Evolutionary conservation across 2,888 invertebrate species (phyloP).

Genomic region (Pseudolycoriella hygida): DNA sequence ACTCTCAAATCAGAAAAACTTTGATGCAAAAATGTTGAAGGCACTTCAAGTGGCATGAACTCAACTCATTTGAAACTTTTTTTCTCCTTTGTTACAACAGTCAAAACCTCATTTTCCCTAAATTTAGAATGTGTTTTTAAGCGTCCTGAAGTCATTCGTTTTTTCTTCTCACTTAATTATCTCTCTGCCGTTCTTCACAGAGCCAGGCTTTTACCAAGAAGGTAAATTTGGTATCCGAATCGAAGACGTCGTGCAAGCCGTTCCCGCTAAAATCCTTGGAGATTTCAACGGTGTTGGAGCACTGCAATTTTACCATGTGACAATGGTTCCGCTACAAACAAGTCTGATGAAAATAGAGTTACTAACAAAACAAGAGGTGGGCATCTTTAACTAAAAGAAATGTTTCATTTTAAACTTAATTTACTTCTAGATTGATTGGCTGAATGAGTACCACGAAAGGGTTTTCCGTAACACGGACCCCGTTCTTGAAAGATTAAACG

Average conservation of each 20-base stretch:
- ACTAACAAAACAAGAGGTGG: conserved; percentile 59
- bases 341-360: conserved; percentile 61
- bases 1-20: too few relatives aligned
- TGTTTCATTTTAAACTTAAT: neutral
- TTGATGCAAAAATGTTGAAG: too few relatives aligned
- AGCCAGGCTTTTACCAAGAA: conserved; percentile 80
- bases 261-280: conserved; percentile 31
- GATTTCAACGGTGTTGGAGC: conserved; percentile 56
- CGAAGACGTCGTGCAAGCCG: conserved; percentile 67
- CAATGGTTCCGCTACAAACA: conserved; percentile 77
- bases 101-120: too few relatives aligned
- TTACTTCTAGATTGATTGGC: conserved; percentile 28
- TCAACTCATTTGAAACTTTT: too few relatives aligned
- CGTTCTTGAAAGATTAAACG: conserved; percentile 49
- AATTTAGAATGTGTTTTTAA: too few relatives aligned
- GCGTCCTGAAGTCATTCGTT: too few relatives aligned
- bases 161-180: neutral
- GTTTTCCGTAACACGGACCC: conserved; percentile 38
- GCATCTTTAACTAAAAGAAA: conserved; percentile 10
- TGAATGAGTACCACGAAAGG: conserved; percentile 66
- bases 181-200: conserved; percentile 25
- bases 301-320: conserved; percentile 75
- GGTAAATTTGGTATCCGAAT: conserved; percentile 74
- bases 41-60: too few relatives aligned
- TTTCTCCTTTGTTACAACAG: too few relatives aligned